Percentiles rank a stretch among this genome's conserved stretches.
Evolutionary conservation across 2,888 invertebrate species (phyloP).

Genomic region (Pogonocherus hispidulus): DNA sequence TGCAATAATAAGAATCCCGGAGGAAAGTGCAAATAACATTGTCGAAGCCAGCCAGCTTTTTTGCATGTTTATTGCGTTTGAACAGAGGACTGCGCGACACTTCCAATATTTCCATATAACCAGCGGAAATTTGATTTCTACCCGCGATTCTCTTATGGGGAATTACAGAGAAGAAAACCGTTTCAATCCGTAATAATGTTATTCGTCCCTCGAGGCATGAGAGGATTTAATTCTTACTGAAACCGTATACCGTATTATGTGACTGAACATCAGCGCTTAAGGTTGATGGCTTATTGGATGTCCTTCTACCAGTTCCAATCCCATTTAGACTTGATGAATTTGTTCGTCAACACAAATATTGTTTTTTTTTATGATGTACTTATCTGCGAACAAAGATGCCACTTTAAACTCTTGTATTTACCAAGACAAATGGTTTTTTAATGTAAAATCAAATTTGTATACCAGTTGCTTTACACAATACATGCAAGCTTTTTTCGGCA

Average conservation of each 20-base stretch:
- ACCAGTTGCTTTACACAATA: too few species aligned
- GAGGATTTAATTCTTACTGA: slow-evolving; percentile 12
- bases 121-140: slow-evolving; percentile 27
- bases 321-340: neutral
- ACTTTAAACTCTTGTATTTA: too few species aligned
- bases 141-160: slow-evolving; percentile 16
- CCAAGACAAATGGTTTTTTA: too few species aligned
- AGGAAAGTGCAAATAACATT: slow-evolving; percentile 19
- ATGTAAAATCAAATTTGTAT: too few species aligned
- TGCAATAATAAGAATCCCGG: slow-evolving; percentile 2
- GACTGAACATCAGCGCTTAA: neutral
- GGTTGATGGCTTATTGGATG: neutral
- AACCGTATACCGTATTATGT: slow-evolving; percentile 3
- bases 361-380: too few species aligned
- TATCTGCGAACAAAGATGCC: too few species aligned
- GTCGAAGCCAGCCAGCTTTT: slow-evolving; percentile 4
- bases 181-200: slow-evolving; percentile 21
- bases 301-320: neutral
- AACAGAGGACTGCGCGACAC: slow-evolving; percentile 15
- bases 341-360: neutral
- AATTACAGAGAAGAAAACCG: slow-evolving; percentile 15
- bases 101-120: slow-evolving; percentile 29
- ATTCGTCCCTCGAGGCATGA: slow-evolving; percentile 11
- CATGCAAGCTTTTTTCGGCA: too few species aligned
- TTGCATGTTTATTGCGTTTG: slow-evolving; percentile 23